Base-by-base conservation (phyloP, 1,140 invertebrate species). In the Tetramorium simillimum region DNA sequence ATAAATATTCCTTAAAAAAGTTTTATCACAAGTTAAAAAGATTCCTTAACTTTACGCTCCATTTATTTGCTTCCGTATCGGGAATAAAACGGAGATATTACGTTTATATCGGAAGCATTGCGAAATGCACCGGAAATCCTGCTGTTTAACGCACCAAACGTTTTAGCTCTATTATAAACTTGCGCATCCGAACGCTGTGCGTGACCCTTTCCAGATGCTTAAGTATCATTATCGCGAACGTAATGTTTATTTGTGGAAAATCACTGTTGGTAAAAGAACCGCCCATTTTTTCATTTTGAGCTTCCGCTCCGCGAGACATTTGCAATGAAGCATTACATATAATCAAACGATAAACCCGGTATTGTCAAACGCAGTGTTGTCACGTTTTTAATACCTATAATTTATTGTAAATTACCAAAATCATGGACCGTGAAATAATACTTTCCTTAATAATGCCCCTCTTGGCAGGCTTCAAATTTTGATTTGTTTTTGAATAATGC, bases 161-260 rank as follows among this genome's bases (percentile, higher is more conserved):
- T 33, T 43, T 77, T 33, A 56, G 10, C 18, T 40, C n/a, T 33
- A 24, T 53, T 28, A 72, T 28, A 77, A 67, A 33, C 3, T 77
- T 33, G n/a, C n/a, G 4, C n/a, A 60, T 72, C 46, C 28, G 33
- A 33, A 58, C 56, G 24, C 53, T 46, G 18, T 21, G 70, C 62
- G 10, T 24, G 16, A 76, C 62, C 10, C 62, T 67, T 73, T 46
- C 63, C 46, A 24, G 81, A 18, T 65, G 46, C 51, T 87, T 49
- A 72, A 75, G 80, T 24, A 37, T 56, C 58, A 53, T 80, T 88
- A 69, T 51, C 43, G 69, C 24, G 33, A 72, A 72, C 14, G 5
- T 46, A 58, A 81, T 53, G 16, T 69, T 18, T 21, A 21, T 53
- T 67, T 33, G 2, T 40, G 49, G 78, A 43, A 82, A 72, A 72